These are phyloP conservation scores for Drosophila histrio DNA, from an alignment of 2,888 invertebrate species.

Conservation along the genomic window DNA sequence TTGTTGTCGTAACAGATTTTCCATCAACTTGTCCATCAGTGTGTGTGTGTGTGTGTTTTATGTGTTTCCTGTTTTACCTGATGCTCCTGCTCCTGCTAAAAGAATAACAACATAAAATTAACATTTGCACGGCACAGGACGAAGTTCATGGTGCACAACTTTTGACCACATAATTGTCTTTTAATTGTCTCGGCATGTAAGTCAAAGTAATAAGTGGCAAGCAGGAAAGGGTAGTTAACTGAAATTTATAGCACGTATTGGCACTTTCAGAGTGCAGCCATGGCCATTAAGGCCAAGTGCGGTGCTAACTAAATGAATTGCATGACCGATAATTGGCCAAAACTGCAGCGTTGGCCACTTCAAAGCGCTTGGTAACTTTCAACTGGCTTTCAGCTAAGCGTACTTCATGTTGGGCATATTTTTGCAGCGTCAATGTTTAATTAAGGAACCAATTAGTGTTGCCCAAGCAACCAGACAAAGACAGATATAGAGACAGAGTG, in stretches of 20 bases:
- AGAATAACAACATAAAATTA: slow-evolving; percentile 33
- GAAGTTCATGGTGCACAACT: slow-evolving; percentile 41
- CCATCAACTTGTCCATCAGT: not conserved
- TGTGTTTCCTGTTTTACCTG: slow-evolving; percentile 16
- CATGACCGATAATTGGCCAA: slow-evolving; percentile 62
- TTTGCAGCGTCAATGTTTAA: slow-evolving; percentile 45
- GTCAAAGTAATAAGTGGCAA: slow-evolving; percentile 26
- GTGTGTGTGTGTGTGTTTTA: not conserved
- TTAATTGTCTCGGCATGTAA: slow-evolving; percentile 52
- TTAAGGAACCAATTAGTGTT: slow-evolving; percentile 71
- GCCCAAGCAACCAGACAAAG: slow-evolving; percentile 20
- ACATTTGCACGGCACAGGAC: slow-evolving; percentile 3
- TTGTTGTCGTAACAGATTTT: not conserved
- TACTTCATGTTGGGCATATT: slow-evolving; percentile 17
- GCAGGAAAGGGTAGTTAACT: not conserved
- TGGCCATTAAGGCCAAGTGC: slow-evolving; percentile 35
- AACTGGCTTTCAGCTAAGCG: slow-evolving; percentile 1
- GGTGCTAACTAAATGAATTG: slow-evolving; percentile 41
- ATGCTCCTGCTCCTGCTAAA: slow-evolving; percentile 19
- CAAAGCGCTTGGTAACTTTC: slow-evolving; percentile 13
- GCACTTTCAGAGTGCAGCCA: slow-evolving; percentile 23
- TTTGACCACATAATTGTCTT: slow-evolving; percentile 67
- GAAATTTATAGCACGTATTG: slow-evolving; percentile 48
- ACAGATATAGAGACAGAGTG: not conserved
- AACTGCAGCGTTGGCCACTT: slow-evolving; percentile 53